Evolutionary conservation across 2,797 vertebrate species (phyloP).

Genomic region (Iguana delicatissima): DNA sequence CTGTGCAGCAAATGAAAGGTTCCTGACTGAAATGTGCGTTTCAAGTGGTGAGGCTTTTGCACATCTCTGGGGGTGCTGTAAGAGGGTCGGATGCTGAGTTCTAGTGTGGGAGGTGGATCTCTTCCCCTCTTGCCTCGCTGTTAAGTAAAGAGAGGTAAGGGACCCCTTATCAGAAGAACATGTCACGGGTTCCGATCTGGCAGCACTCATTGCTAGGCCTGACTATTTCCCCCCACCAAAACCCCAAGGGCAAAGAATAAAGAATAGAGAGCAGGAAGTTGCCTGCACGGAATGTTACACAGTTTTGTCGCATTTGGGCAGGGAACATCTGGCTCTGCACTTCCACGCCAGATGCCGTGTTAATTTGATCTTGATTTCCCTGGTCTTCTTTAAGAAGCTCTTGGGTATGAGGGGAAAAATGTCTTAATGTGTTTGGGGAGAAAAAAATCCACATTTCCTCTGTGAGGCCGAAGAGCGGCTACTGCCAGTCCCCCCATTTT

Average conservation of each 20-base stretch:
- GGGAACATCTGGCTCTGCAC: constrained; percentile 27
- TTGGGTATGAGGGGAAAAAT: not conserved
- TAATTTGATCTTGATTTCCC: constrained; percentile 27
- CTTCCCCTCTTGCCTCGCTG: not conserved
- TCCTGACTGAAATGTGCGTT: not conserved
- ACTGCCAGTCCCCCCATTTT: not conserved
- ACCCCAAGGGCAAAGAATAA: not conserved
- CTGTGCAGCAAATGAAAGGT: not conserved
- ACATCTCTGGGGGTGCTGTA: not conserved
- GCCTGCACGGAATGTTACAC: not conserved
- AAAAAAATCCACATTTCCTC: no score
- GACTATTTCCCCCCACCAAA: not conserved
- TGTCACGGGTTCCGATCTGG: not conserved
- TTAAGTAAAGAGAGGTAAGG: no score
- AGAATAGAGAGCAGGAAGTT: not conserved
- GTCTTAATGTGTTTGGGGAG: not conserved
- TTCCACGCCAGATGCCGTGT: constrained; percentile 23
- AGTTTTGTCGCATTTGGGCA: not conserved
- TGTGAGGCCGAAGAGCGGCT: not conserved
- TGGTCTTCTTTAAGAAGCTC: constrained; percentile 2
- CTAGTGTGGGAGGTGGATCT: not conserved
- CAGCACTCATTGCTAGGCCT: rapidly evolving
- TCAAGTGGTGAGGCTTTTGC: not conserved
- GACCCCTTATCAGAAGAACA: not conserved
- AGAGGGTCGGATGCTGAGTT: not conserved